Conservation (phyloP, 2,113 vertebrate species). For the Pipra filicauda region DNA sequence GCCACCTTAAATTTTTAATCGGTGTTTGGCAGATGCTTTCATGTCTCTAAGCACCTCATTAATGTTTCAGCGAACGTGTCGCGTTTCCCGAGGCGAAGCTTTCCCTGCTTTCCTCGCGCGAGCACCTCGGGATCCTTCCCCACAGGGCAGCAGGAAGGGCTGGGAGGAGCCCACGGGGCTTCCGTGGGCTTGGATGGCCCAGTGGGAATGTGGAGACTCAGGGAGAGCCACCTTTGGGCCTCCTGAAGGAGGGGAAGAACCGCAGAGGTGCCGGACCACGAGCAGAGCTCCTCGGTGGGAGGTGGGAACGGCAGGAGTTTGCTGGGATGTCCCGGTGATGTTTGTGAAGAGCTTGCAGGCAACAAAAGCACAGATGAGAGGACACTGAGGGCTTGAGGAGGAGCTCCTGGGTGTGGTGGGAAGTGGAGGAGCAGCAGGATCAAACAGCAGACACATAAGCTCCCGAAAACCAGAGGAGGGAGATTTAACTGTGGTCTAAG, state of each 20-base stretch:
- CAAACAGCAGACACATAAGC: neutral
- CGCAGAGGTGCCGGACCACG: neutral
- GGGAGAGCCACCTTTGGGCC: neutral
- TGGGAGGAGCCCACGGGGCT: neutral
- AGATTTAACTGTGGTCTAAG: neutral
- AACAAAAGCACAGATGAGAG: neutral
- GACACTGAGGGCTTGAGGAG: neutral
- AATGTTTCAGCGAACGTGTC: neutral
- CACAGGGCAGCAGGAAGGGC: too few relatives aligned
- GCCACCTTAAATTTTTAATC: constrained; percentile 16
- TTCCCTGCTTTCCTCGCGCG: neutral
- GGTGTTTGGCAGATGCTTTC: neutral
- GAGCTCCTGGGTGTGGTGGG: neutral
- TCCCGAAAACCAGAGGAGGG: neutral
- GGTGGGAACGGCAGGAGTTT: neutral
- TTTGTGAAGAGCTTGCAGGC: neutral
- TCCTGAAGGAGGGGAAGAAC: neutral
- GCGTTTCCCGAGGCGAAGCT: neutral
- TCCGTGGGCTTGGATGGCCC: neutral
- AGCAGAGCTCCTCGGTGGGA: neutral
- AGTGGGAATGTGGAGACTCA: neutral
- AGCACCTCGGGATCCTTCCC: neutral
- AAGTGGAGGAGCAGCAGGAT: neutral
- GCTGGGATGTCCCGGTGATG: neutral
- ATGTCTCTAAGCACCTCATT: neutral